phyloP scores from a whole-genome alignment of 2,113 vertebrate species.

The Noturus placidus region DNA sequence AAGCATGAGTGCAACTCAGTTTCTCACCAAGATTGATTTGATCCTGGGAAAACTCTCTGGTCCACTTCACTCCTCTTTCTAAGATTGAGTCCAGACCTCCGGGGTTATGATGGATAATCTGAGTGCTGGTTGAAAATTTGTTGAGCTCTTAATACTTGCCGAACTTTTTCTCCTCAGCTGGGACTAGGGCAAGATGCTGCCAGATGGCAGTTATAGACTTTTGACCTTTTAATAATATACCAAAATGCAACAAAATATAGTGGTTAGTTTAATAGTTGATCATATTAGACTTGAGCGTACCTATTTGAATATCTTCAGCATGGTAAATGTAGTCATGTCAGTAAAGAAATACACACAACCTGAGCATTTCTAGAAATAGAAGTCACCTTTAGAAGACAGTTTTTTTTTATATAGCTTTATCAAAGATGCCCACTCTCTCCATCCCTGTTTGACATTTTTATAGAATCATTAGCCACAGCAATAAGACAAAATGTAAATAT shows the following conservation, averaged over 20 bases:
- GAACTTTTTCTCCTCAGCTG: neutral
- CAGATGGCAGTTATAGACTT: neutral
- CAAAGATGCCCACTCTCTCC: neutral
- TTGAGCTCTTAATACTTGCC: slow-evolving; percentile 37
- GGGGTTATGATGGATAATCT: slow-evolving; percentile 51
- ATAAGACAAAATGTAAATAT: too few relatives aligned
- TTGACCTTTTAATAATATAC: neutral
- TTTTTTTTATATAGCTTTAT: too few relatives aligned
- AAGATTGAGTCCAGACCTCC: slow-evolving; percentile 52
- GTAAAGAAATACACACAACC: neutral
- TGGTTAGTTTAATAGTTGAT: neutral
- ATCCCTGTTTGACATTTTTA: neutral
- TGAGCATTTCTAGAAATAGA: neutral
- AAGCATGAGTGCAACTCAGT: slow-evolving; percentile 37
- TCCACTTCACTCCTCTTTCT: slow-evolving; percentile 51
- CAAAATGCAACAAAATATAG: neutral
- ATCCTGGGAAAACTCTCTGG: slow-evolving; percentile 50
- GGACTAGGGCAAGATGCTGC: neutral
- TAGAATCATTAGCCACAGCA: too few relatives aligned
- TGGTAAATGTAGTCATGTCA: neutral
- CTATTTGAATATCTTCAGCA: neutral
- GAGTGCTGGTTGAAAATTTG: slow-evolving; percentile 49
- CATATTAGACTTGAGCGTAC: neutral
- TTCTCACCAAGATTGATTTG: slow-evolving; percentile 49
- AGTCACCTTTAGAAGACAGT: too few relatives aligned